Conservation (phyloP, 2,113 vertebrate species). For the Microcebus murinus region DNA sequence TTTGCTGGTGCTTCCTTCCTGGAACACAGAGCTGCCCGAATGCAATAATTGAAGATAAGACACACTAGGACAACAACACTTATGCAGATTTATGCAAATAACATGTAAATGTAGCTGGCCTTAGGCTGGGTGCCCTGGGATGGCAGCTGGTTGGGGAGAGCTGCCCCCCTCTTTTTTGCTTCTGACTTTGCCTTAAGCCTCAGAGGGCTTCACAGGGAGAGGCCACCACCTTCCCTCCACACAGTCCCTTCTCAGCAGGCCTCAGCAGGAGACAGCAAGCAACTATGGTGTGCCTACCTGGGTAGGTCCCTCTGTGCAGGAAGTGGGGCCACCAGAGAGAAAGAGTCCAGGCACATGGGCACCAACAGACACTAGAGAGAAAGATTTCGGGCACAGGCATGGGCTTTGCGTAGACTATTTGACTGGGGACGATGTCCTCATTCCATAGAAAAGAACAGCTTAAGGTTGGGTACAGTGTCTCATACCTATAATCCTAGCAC, state of each 20-base stretch:
- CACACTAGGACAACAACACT: background rate
- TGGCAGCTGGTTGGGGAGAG: slow-evolving; percentile 27
- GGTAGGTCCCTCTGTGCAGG: background rate
- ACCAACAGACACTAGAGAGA: background rate
- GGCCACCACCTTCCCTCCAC: background rate
- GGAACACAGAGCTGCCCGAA: background rate
- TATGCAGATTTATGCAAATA: slow-evolving; percentile 63
- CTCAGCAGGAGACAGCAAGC: background rate
- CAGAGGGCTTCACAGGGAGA: background rate
- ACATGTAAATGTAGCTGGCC: background rate
- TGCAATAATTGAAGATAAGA: background rate
- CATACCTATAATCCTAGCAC: no score
- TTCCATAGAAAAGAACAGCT: background rate
- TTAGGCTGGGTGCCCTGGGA: slow-evolving; percentile 44
- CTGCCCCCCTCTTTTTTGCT: background rate
- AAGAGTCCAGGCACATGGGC: background rate
- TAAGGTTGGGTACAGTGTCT: no score
- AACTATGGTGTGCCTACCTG: accelerated
- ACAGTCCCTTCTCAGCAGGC: background rate
- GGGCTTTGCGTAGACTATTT: background rate
- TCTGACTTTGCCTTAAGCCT: slow-evolving; percentile 33
- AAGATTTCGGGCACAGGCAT: background rate
- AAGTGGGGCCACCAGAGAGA: background rate
- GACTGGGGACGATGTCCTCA: background rate
- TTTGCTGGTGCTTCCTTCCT: background rate